Evolutionary conservation across 2,797 vertebrate species (phyloP).

Genomic region (Peromyscus nudipes): DNA sequence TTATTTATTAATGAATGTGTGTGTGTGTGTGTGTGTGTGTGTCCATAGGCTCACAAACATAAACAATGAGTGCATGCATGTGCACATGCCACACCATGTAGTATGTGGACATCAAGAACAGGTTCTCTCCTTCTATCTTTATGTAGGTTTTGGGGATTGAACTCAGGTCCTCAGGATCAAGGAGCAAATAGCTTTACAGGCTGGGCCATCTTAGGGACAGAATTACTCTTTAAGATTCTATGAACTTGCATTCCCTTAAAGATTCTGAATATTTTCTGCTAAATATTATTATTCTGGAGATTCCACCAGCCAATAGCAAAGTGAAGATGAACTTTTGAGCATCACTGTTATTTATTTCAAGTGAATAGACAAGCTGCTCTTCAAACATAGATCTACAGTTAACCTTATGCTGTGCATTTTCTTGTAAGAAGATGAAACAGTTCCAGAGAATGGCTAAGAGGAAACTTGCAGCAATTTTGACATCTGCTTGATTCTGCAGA

Average conservation of each 20-base stretch:
- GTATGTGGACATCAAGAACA: not conserved
- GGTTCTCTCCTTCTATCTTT: not conserved
- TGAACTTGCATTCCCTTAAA: not conserved
- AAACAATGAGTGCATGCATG: not conserved
- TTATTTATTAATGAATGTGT: not conserved
- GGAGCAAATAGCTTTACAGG: not conserved
- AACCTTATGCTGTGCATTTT: conserved; percentile 66
- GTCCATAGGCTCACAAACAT: not conserved
- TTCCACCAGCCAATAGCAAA: not conserved
- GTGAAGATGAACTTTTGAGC: conserved; percentile 14
- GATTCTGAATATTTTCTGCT: not conserved
- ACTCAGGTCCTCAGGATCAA: too few species aligned
- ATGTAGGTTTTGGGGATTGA: not conserved
- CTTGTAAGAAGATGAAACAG: conserved; percentile 73
- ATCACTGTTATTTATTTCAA: conserved; percentile 54
- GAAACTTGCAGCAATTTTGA: conserved; percentile 37
- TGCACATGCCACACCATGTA: not conserved
- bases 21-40: not conserved
- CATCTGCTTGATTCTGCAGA: not conserved
- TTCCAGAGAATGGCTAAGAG: conserved; percentile 69
- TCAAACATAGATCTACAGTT: conserved; percentile 28
- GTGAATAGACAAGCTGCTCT: not conserved
- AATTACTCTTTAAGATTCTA: not conserved
- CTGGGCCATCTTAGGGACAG: not conserved
- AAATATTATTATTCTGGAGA: not conserved